phyloP scores from a whole-genome alignment of 2,113 vertebrate genomes.

The Mobula birostris region DNA sequence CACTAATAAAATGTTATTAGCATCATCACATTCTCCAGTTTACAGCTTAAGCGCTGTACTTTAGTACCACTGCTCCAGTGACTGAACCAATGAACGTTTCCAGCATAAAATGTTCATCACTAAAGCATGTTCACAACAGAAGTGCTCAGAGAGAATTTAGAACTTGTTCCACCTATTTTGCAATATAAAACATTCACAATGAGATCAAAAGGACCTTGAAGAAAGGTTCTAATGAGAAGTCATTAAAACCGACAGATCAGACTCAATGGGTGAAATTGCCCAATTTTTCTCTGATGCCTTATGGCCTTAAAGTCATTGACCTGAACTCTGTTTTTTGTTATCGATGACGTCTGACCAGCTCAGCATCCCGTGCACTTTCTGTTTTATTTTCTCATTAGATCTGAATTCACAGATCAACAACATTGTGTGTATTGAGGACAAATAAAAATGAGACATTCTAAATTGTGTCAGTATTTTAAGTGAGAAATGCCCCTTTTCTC shows the following conservation, averaged over 20 bases:
- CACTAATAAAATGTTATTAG: not conserved
- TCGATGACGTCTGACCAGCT: no score
- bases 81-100: not conserved
- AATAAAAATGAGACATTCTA: not conserved
- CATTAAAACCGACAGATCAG: no score
- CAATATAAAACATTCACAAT: not conserved
- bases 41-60: not conserved
- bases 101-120: not conserved
- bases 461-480: not conserved
- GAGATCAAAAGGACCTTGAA: no score
- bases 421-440: not conserved
- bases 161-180: not conserved
- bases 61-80: not conserved
- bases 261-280: no score
- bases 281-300: no score
- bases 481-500: no score
- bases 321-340: no score
- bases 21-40: not conserved
- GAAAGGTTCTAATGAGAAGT: no score
- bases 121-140: not conserved
- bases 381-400: not conserved
- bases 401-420: not conserved
- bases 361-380: no score
- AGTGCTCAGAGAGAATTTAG: not conserved
- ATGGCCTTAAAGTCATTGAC: no score